phyloP scores from a whole-genome alignment of 1,140 invertebrate genomes.

The Paraescarpia echinospica region DNA sequence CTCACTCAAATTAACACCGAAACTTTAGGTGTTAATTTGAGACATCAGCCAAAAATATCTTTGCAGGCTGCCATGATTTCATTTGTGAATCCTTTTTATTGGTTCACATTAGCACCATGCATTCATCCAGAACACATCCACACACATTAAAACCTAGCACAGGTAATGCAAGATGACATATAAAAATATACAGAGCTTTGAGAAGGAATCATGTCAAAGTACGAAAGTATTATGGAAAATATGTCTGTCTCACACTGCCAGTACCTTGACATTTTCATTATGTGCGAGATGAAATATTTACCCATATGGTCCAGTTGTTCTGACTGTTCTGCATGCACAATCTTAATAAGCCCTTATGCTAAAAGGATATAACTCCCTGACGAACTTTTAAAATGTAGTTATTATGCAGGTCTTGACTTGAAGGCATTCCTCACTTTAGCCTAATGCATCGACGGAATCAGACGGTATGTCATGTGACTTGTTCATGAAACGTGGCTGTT shows the following conservation, averaged over 20 bases:
- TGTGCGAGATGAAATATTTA: not conserved
- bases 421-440: not conserved
- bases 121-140: too few species aligned
- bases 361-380: not conserved
- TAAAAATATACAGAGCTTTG: not conserved
- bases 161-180: not conserved
- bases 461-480: not conserved
- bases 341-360: not conserved
- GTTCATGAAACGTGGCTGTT: not conserved
- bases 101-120: too few species aligned
- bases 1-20: too few species aligned
- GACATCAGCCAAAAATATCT: too few species aligned
- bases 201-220: not conserved
- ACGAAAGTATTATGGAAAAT: not conserved
- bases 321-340: not conserved
- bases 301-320: too few species aligned
- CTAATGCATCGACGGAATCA: not conserved
- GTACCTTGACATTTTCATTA: not conserved
- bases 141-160: too few species aligned
- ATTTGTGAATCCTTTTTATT: too few species aligned
- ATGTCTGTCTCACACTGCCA: not conserved
- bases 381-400: not conserved
- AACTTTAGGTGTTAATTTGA: too few species aligned
- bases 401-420: not conserved
- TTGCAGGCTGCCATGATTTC: too few species aligned